Evolutionary conservation across 2,888 invertebrate genomes (phyloP), one percentile per base, ranked within the genome.

Genomic region (Schizotus pectinicornis): DNA sequence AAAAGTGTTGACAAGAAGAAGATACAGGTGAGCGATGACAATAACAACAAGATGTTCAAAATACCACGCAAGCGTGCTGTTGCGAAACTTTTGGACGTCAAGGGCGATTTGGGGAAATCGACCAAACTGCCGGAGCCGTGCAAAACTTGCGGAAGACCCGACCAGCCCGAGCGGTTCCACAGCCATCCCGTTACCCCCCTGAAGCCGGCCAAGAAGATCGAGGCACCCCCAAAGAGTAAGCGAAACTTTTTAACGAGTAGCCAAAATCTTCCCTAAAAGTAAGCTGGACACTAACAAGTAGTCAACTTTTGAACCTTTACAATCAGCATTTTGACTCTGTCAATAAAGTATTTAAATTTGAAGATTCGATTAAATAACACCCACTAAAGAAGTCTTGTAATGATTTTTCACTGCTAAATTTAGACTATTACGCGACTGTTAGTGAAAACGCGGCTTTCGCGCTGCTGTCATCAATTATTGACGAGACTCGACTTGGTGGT

Each of bases 111-210:
- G 35, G 57, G 59, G 43, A 55, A 65, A 74, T 73, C 75, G 70
- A 73, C 65, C 63, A 73, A 75, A 72, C 69, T 77, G 1, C 83
- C 83, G 36, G 81, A 81, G 62, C 85, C 87, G 0, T 90, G 90
- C 73, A 83, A 81, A 49, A 84, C 85, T 51, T 90, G 90, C 76
- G 87, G 87, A 1, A 80, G 88, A 12, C 82, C 85, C 1, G 87
- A 89, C 74, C 83, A 85, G 58, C 88, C 89, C 0, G 90, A 90
- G 70, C 78, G 90, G 8, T 83, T 85, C 60, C 85, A 86, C 71
- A 85, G 84, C 68, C 85, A 85, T 69, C 85, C 85, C 1, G 63
- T 58, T n/a, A 73, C 71, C 11, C 72, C 74, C n/a, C 35, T 67
- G 55, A 73, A 63, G 55, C 55, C 56, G 59, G 11, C 47, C 30